phyloP scores from a whole-genome alignment of 2,797 vertebrate species.

The Alauda arvensis region DNA sequence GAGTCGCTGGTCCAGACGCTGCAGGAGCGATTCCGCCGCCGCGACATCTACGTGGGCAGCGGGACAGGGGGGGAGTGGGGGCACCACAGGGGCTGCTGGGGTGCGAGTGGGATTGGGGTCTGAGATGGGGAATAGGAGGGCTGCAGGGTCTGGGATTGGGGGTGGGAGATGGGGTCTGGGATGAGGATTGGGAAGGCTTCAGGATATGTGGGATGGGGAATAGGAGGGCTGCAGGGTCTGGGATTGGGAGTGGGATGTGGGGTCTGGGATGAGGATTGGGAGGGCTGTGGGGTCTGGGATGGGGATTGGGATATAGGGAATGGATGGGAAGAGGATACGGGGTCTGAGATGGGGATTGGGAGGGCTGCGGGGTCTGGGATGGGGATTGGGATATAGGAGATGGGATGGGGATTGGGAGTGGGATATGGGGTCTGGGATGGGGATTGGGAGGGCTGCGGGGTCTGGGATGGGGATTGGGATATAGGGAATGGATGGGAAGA shows the following conservation, averaged over 20 bases:
- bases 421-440: too few relatives aligned
- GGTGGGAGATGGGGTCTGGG: background rate
- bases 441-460: background rate
- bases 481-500: too few relatives aligned
- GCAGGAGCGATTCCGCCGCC: conserved; percentile 62
- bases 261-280: background rate
- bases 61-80: background rate
- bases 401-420: background rate
- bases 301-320: background rate
- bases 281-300: background rate
- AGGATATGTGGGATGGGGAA: too few relatives aligned
- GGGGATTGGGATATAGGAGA: background rate
- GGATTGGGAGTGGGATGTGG: background rate
- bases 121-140: background rate
- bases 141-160: background rate
- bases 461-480: background rate
- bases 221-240: too few relatives aligned
- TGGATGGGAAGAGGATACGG: background rate
- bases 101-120: background rate
- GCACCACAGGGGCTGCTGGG: background rate
- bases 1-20: conserved; percentile 72
- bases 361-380: background rate
- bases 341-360: background rate
- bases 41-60: conserved; percentile 72
- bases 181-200: background rate